A percentile compares a stretch with the other conserved stretches of the same genome.
phyloP scores from a whole-genome alignment of 2,797 vertebrate genomes.

The Trachops cirrhosus region DNA sequence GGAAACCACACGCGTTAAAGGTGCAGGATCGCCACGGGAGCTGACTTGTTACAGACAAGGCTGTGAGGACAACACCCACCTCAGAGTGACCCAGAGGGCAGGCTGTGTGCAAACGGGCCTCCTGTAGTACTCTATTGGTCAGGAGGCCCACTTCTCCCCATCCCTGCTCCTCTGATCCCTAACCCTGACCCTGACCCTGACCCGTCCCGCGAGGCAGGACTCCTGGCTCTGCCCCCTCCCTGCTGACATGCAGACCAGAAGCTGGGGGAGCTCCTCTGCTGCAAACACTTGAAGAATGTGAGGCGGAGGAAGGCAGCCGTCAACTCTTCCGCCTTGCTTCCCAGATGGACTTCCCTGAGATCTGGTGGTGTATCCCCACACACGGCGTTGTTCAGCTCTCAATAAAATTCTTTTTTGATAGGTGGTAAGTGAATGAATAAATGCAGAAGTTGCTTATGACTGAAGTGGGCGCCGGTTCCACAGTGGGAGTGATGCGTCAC shows the following conservation, averaged over 20 bases:
- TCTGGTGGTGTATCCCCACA: neutral
- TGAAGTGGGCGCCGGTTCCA: neutral
- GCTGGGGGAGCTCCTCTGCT: neutral
- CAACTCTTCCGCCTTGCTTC: neutral
- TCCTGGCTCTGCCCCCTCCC: fast-evolving
- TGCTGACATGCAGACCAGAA: fast-evolving
- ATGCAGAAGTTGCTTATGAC: neutral
- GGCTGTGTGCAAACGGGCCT: too few relatives aligned
- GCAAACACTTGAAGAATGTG: neutral
- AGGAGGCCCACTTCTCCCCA: neutral
- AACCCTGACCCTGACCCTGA: too few relatives aligned
- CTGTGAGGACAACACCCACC: neutral
- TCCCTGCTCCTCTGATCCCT: neutral
- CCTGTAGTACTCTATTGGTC: neutral
- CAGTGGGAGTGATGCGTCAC: neutral
- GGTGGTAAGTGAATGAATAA: neutral
- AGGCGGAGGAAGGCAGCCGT: neutral
- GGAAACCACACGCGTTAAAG: neutral
- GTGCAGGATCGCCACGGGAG: neutral
- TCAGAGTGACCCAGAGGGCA: neutral
- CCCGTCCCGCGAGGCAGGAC: neutral
- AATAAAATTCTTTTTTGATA: neutral
- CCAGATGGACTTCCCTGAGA: neutral
- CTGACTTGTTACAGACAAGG: neutral
- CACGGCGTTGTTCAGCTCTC: neutral